Base-by-base conservation (phyloP, 2,797 vertebrate genomes). In the Danio choprae region DNA sequence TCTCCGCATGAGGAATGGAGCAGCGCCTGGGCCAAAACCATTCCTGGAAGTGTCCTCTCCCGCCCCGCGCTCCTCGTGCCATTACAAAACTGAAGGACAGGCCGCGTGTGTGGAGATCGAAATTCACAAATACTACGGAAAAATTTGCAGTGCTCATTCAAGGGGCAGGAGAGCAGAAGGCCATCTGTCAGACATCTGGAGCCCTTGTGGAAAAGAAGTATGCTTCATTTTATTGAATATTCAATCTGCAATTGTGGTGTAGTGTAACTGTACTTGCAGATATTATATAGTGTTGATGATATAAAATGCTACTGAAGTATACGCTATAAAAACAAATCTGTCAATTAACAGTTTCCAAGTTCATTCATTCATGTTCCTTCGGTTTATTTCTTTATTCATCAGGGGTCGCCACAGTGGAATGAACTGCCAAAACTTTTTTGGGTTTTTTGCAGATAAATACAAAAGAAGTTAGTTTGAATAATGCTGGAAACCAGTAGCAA, bases 121-220 rank as follows among this genome's bases (percentile, higher is more conserved):
- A 63, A 41, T 53, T 67, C 56, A 9, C 48, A 56, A 60, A 73
- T 41, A 55, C 79, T 84, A 80, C 48, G 80, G 87, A 88, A 88
- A 88, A 87, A 84, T 81, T 81, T 76, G 40, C 71, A 81, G 81
- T 85, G 87, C 78, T 89, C 11, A 29, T 1, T 29, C 65, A 53
- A 79, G 64, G 84, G 86, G 80, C 85, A 58, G 81, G 79, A 91
- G 87, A 79, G 80, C 78, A 80, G 80, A 88, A 79, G 60, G 79
- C 84, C 90, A 91, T 91, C 89, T 92, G 90, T 87, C 90, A 48
- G 89, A 90, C 90, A 92, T 92, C 91, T 92, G 90, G 55, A 73
- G 71, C 43, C 20, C 40, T 73, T 12, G 55, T 48, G 55, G 36
- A 59, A 73, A 73, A n/a, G 5, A 48, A 60, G 43, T n/a, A 40